Conservation (phyloP, 2,113 vertebrate species). For the Geococcyx californianus region DNA sequence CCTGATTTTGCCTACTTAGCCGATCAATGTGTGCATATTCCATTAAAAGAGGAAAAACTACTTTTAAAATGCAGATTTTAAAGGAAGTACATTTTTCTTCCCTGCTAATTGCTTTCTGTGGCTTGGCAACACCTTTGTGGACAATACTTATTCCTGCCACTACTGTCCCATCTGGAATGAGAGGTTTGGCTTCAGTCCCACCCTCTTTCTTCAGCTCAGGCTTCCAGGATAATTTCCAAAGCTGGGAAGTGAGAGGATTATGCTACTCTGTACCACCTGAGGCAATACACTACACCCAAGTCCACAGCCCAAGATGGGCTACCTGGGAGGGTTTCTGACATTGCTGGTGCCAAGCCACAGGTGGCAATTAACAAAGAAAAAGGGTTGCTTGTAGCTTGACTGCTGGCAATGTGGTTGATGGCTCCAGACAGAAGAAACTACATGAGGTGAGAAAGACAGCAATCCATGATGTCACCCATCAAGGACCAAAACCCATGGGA, state of each 20-base stretch:
- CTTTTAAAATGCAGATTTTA: neutral
- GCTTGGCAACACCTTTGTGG: conserved; percentile 33
- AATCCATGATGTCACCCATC: no score
- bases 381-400: neutral
- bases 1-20: neutral
- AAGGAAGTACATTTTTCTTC: neutral
- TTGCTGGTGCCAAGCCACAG: conserved; percentile 48
- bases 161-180: conserved; percentile 18
- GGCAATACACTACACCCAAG: conserved; percentile 51
- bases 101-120: conserved; percentile 21
- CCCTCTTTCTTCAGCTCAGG: conserved; percentile 27
- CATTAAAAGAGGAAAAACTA: neutral
- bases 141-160: conserved; percentile 41
- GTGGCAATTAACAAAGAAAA: conserved; percentile 27
- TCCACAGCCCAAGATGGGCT: conserved; percentile 46
- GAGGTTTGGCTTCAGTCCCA: conserved; percentile 55
- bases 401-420: conserved; percentile 10
- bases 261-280: neutral
- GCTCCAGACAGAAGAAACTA: neutral
- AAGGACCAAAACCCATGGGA: neutral
- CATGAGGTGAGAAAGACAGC: neutral
- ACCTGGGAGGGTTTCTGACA: conserved; percentile 53
- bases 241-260: conserved; percentile 20
- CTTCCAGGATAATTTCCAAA: conserved; percentile 48
- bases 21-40: neutral